Base-by-base conservation (phyloP, 2,888 invertebrate species). In the Trypoxylon attenuatum region DNA sequence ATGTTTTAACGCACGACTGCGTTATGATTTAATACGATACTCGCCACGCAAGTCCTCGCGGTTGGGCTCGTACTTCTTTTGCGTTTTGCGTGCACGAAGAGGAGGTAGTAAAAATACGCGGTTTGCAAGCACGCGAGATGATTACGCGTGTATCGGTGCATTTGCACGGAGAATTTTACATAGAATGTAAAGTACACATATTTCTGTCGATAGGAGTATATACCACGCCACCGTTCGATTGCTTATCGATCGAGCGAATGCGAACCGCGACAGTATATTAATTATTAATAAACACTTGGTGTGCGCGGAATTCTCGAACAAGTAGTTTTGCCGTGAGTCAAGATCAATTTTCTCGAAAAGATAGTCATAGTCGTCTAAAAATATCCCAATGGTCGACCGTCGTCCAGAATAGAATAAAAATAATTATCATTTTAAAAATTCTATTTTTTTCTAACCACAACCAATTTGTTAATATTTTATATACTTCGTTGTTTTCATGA, bases 71-170 rank as follows among this genome's bases (percentile, higher is more conserved):
- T 27, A 38, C 23, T 43, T 60, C 21, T 5, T 49, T 59, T 42
- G 42, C 18, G 15, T 47, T n/a, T n/a, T 3, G 25, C 23, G 21
- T 29, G 39, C 39, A 54, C 19, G 47, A 23, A 49, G 25, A n/a
- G n/a, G n/a, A 6, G 16, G 13, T 19, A n/a, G 49, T 49, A 60
- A 60, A 54, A 60, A 63, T 47, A 13, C 19, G 15, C 27, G 25
- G 50, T 13, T 33, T 13, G 33, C 10, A 57, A 15, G 50, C 56
- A 29, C 2, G 21, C 25, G 15, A 13, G 10, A 50, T n/a, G 6
- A n/a, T 43, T 1, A 43, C 43, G 22, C 21, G n/a, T n/a, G 21
- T 43, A 43, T 13, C n/a, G 33, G 33, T 8, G 13, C 13, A 33
- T 13, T 33, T 33, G 33, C 33, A 33, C n/a, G n/a, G n/a, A n/a